phyloP scores from a whole-genome alignment of 2,888 invertebrate genomes.

The Polyommatus iphigenia region DNA sequence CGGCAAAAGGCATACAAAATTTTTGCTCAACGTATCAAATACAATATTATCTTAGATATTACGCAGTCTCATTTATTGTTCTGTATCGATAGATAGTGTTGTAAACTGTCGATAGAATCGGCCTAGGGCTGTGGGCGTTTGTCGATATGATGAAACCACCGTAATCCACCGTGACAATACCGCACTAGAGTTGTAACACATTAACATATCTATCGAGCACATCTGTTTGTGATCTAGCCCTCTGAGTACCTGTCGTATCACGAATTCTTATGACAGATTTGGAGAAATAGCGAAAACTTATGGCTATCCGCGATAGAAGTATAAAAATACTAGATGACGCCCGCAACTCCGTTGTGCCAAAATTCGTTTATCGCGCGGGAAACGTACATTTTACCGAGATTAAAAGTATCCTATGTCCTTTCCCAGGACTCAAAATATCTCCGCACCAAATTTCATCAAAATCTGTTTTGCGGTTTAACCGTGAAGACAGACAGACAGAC shows the following conservation, averaged over 20 bases:
- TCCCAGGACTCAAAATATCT: no score
- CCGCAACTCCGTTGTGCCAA: no score
- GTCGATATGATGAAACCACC: not conserved
- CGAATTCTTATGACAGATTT: not conserved
- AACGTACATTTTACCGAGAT: no score
- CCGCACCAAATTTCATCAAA: no score
- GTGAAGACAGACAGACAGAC: no score
- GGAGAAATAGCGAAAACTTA: not conserved
- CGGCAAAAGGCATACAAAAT: no score
- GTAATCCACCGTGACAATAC: conserved; percentile 15
- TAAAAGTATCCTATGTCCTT: no score
- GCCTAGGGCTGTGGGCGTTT: conserved; percentile 15
- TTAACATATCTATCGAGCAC: conserved; percentile 21
- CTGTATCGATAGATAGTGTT: conserved; percentile 4
- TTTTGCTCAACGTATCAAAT: no score
- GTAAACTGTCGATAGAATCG: conserved; percentile 13
- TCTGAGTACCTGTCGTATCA: not conserved
- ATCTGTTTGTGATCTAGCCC: not conserved
- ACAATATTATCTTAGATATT: not conserved
- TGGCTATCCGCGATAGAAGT: no score
- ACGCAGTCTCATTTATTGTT: not conserved
- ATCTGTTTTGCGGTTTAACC: no score
- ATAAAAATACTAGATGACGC: no score
- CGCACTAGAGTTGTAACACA: conserved; percentile 21
- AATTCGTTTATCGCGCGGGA: no score